Base-by-base conservation (phyloP, 2,113 vertebrate species). In the Ardeotis arabs region DNA sequence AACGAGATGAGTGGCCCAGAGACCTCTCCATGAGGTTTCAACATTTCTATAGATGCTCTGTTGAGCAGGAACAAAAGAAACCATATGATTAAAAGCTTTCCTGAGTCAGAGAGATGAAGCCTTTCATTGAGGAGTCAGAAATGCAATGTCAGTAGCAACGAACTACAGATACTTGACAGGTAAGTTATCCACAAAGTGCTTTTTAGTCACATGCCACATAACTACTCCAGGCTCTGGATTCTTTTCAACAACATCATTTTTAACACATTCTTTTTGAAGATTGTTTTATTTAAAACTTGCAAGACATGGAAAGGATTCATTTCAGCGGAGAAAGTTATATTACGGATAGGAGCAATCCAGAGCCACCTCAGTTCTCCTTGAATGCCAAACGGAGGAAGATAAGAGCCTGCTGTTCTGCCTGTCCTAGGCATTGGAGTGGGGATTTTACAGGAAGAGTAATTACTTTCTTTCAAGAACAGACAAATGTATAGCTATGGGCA, bases 191-290 rank as follows among this genome's bases (percentile, higher is more conserved):
- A 35, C 49, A 8, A n/a, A 55, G 25, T 10, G 29, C 7, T n/a
- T 37, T 58, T 45, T 1, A 60, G 41, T 18, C 60, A 35, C 60
- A 45, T 22, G 47, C 33, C 60, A 60, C 1, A 0, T 3, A 17
- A 7, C 19, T 41, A 0, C 7, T 49, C 18, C 56, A 63, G 31
- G 27, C 18, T 91, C 67, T 15, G 21, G 28, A 52, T 64, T 70
- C 29, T 55, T 44, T 70, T 29, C 23, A 67, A 31, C 7, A 8
- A 20, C 24, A 45, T 4, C 2, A 39, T 45, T 80, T 74, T 76
- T 64, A 53, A 33, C 19, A n/a, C 2, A 20, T 2, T 27, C 10
- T 68, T 74, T 24, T 12, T 45, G 12, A 68, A 47, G 27, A 3
- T 3, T 20, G 7, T 22, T 37, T 25, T 58, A 53, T 69, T 64